phyloP scores from a whole-genome alignment of 2,888 invertebrate species.

The Philonicus albiceps region DNA sequence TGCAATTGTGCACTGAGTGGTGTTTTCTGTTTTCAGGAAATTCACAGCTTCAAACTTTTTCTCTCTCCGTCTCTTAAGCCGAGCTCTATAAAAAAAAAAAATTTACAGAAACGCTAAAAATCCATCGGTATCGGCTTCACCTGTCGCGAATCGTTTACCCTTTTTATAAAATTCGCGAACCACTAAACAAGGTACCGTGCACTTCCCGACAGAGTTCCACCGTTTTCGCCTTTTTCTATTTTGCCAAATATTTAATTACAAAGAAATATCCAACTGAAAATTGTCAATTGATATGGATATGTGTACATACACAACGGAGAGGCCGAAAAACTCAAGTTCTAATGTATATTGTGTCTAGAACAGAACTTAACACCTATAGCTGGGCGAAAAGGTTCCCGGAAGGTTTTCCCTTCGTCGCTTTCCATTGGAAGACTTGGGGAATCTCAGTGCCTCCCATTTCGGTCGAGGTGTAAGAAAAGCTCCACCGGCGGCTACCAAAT shows the following conservation, averaged over 20 bases:
- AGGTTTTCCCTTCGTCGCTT: conserved; percentile 33
- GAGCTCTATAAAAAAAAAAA: neutral
- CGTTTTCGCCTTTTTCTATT: neutral
- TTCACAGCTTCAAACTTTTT: neutral
- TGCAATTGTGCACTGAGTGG: conserved; percentile 37
- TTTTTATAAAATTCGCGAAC: neutral
- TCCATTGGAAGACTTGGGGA: conserved; percentile 40
- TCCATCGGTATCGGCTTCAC: neutral
- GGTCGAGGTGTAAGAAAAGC: neutral
- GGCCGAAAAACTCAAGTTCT: conserved; percentile 49
- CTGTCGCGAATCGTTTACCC: neutral
- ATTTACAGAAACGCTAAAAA: neutral
- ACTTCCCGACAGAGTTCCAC: neutral
- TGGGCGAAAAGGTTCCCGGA: conserved; percentile 43
- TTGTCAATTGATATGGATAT: conserved; percentile 49
- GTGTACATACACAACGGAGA: conserved; percentile 48
- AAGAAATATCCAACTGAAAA: conserved; percentile 45
- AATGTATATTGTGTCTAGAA: conserved; percentile 49
- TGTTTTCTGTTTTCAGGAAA: conserved; percentile 5
- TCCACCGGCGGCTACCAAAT: neutral
- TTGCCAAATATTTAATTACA: conserved; percentile 9
- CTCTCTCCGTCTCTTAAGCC: neutral
- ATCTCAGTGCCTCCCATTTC: neutral
- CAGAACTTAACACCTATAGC: conserved; percentile 47
- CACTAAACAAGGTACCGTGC: neutral